These are phyloP conservation scores for Porites australiensis DNA, from an alignment of 64 coral and sea anemone genomes.

Conservation along the genomic window DNA sequence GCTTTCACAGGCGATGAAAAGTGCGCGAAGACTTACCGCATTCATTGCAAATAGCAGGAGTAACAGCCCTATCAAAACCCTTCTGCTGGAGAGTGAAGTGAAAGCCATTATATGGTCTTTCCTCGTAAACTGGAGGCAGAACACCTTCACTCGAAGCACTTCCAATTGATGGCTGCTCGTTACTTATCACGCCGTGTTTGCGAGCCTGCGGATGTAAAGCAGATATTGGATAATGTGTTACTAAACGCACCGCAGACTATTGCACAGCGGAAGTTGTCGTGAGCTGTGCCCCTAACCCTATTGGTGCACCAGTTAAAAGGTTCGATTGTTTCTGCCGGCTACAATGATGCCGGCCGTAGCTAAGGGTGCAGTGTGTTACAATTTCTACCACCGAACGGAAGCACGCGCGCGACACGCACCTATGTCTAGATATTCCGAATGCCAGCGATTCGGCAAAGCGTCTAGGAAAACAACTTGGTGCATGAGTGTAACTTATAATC, in stretches of 20 bases:
- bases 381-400: slow-evolving; percentile 13
- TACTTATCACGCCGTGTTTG: not conserved
- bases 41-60: slow-evolving; percentile 3
- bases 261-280: slow-evolving; percentile 37
- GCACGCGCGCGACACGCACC: not conserved
- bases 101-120: not conserved
- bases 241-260: not conserved
- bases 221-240: slow-evolving; percentile 12
- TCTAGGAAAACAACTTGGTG: not conserved
- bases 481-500: not conserved
- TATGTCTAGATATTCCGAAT: not conserved
- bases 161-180: slow-evolving; percentile 8
- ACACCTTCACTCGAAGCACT: slow-evolving; percentile 36
- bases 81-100: not conserved
- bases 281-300: not conserved
- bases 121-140: slow-evolving; percentile 13
- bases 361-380: not conserved
- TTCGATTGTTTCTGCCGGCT: not conserved
- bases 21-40: slow-evolving; percentile 16
- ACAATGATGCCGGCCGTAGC: too few relatives aligned
- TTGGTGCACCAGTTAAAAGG: not conserved
- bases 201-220: slow-evolving; percentile 13
- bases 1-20: slow-evolving; percentile 17
- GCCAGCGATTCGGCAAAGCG: not conserved
- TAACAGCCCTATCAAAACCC: not conserved